phyloP scores from a whole-genome alignment of 2,888 invertebrate species.

The Lasioglossum marginatum region DNA sequence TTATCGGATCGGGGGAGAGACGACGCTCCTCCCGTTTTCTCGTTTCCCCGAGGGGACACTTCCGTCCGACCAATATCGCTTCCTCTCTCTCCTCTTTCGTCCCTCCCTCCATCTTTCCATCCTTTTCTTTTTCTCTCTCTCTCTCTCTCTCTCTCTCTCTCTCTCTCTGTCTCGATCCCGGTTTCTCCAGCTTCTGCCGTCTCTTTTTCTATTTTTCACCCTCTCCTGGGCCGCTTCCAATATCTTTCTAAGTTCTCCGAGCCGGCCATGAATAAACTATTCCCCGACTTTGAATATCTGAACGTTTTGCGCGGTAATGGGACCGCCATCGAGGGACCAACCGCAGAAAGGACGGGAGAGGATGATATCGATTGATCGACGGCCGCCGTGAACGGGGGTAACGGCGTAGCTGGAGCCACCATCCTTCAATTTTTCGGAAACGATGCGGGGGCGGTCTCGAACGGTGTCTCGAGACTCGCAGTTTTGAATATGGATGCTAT shows the following conservation, averaged over 20 bases:
- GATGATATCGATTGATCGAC: constrained; percentile 74
- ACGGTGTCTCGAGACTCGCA: constrained; percentile 14
- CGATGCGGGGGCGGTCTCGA: not conserved
- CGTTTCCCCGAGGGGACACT: constrained; percentile 84
- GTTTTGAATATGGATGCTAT: constrained; percentile 11
- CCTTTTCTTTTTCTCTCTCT: constrained; percentile 51
- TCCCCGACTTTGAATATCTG: constrained; percentile 84
- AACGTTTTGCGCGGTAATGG: constrained; percentile 79
- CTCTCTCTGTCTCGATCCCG: constrained; percentile 44
- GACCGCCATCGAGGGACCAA: constrained; percentile 77
- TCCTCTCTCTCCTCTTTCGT: constrained; percentile 61
- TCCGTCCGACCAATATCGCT: constrained; percentile 83
- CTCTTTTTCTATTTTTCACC: constrained; percentile 62
- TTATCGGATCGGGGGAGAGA: constrained; percentile 81
- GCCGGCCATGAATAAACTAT: constrained; percentile 85
- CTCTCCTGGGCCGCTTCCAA: constrained; percentile 82
- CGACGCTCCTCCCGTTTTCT: constrained; percentile 80
- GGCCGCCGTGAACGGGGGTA: constrained; percentile 42
- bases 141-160: constrained; percentile 17
- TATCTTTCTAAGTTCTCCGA: constrained; percentile 83
- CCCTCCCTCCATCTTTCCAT: constrained; percentile 44
- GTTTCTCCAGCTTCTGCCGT: constrained; percentile 60
- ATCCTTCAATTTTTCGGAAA: constrained; percentile 68
- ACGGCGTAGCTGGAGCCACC: constrained; percentile 29
- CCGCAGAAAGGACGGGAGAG: constrained; percentile 69